phyloP scores from a whole-genome alignment of 1,140 invertebrate genomes.

The Conus betulinus region DNA sequence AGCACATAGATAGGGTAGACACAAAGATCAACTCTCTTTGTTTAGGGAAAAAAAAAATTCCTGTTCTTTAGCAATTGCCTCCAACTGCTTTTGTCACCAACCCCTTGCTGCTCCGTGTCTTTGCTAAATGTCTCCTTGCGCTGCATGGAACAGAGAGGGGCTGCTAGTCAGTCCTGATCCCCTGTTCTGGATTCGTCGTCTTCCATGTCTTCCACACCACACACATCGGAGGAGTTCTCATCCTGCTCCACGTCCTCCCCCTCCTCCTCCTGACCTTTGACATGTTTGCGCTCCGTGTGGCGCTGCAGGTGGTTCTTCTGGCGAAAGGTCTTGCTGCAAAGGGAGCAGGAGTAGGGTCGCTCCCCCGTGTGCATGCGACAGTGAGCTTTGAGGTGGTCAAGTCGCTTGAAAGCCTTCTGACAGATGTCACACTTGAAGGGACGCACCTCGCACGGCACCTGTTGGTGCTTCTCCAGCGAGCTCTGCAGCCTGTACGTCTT shows the following conservation, averaged over 20 bases:
- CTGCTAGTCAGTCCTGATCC: slow-evolving; percentile 35
- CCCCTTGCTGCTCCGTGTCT: neutral
- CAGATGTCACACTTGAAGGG: slow-evolving; percentile 87
- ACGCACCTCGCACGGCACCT: slow-evolving; percentile 32
- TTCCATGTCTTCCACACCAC: slow-evolving; percentile 33
- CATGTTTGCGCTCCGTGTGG: slow-evolving; percentile 44
- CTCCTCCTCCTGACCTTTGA: slow-evolving; percentile 22
- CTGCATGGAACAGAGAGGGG: neutral
- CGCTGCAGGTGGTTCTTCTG: slow-evolving; percentile 51
- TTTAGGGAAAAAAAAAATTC: too few species aligned
- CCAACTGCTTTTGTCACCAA: neutral
- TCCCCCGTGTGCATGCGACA: slow-evolving; percentile 96
- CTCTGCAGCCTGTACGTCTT: slow-evolving; percentile 26
- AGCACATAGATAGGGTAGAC: too few species aligned
- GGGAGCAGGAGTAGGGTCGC: slow-evolving; percentile 97
- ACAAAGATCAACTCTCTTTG: too few species aligned
- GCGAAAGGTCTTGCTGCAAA: slow-evolving; percentile 81
- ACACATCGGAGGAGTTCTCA: slow-evolving; percentile 24
- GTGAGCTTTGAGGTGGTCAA: slow-evolving; percentile 95
- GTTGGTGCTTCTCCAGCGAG: slow-evolving; percentile 29
- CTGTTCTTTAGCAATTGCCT: too few species aligned
- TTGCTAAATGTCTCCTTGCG: neutral
- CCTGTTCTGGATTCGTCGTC: slow-evolving; percentile 28
- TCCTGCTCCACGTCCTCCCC: slow-evolving; percentile 20
- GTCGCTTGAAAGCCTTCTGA: slow-evolving; percentile 95